phyloP scores from a whole-genome alignment of 2,888 invertebrate species.

The Bedellia somnulentella region DNA sequence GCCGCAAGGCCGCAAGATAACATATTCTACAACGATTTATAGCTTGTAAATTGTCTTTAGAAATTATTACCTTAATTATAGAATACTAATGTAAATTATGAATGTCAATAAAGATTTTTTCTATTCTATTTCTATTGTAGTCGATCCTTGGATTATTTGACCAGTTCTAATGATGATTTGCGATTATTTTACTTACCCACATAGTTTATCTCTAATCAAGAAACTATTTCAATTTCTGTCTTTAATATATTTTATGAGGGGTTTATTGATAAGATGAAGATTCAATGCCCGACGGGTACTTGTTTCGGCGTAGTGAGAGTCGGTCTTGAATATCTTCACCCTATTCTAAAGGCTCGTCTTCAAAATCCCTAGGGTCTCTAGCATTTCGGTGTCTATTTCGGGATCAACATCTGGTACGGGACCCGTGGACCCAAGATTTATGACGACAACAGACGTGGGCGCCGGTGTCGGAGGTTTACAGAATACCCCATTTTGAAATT shows the following conservation, averaged over 20 bases:
- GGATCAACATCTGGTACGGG: not conserved
- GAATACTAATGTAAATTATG: too few species aligned
- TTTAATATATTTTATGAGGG: not conserved
- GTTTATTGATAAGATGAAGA: not conserved
- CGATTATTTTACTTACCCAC: not conserved
- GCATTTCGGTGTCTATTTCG: not conserved
- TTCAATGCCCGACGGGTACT: not conserved
- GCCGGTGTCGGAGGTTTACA: not conserved
- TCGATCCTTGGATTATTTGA: too few species aligned
- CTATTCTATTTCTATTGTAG: too few species aligned
- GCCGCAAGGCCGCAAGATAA: too few species aligned
- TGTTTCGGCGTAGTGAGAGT: not conserved
- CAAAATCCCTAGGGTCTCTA: not conserved
- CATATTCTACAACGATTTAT: too few species aligned
- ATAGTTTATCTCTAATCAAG: slow-evolving; percentile 1
- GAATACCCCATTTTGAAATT: too few species aligned
- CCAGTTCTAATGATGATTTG: not conserved
- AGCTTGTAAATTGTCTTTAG: too few species aligned
- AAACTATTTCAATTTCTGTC: not conserved
- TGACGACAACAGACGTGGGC: not conserved
- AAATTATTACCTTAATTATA: too few species aligned
- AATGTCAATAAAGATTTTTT: too few species aligned
- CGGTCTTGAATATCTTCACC: not conserved
- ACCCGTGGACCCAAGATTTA: not conserved
- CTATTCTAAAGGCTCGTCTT: slow-evolving; percentile 1